These are phyloP conservation scores for Verasper variegatus DNA, from an alignment of 2,113 vertebrate genomes.

Conservation along the genomic window DNA sequence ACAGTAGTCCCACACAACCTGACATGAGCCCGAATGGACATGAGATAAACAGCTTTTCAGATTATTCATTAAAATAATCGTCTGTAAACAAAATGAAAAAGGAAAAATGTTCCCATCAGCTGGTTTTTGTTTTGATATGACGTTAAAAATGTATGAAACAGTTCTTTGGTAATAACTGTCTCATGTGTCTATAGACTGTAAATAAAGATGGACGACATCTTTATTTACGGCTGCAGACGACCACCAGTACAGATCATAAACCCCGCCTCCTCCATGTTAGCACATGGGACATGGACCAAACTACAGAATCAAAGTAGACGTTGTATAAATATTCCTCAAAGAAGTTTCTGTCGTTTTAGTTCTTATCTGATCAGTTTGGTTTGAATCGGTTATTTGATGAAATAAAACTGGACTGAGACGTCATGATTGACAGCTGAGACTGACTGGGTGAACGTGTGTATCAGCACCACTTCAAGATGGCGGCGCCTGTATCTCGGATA, in stretches of 20 bases:
- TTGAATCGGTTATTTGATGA: no score
- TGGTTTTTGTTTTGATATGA: neutral
- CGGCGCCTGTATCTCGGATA: no score
- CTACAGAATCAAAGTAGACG: no score
- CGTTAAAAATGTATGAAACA: neutral
- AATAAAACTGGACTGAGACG: no score
- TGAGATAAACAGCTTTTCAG: neutral
- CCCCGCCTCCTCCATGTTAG: neutral
- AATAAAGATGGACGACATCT: neutral
- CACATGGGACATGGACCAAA: neutral
- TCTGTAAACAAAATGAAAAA: constrained; percentile 26
- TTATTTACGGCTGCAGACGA: no score
- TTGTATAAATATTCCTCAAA: neutral
- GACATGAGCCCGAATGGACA: neutral
- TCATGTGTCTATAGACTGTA: neutral
- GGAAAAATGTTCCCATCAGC: no score
- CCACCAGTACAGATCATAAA: neutral
- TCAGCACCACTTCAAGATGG: no score
- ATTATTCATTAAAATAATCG: neutral
- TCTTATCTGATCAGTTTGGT: no score
- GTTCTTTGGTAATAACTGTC: no score
- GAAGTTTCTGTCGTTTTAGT: neutral
- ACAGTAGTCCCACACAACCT: constrained; percentile 16
- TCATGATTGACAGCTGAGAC: no score
- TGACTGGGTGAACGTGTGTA: no score